Percentiles rank a stretch among this genome's conserved stretches.
These are phyloP conservation scores for Podotricha telesiphe DNA, from an alignment of 2,888 invertebrate genomes.

Conservation along the genomic window DNA sequence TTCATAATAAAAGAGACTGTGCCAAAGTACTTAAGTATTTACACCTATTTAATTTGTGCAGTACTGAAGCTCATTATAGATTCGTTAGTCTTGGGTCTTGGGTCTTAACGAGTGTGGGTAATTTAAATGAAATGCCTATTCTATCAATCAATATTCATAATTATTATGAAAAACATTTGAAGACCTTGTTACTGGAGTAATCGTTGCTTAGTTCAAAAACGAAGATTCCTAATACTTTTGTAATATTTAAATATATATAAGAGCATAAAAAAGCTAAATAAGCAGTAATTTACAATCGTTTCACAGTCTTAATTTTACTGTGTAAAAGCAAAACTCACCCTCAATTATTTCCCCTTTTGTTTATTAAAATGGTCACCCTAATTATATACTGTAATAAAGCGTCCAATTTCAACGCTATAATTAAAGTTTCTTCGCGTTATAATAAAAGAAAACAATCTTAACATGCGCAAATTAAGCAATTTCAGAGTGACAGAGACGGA, in stretches of 20 bases:
- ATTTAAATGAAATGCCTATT: neutral
- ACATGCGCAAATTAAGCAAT: no score
- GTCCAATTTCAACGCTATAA: neutral
- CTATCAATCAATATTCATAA: neutral
- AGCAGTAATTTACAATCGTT: neutral
- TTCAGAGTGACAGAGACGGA: no score
- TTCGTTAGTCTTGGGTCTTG: neutral
- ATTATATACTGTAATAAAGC: neutral
- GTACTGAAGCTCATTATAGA: no score
- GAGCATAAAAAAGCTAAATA: neutral
- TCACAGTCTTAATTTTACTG: neutral
- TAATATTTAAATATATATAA: no score
- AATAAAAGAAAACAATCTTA: neutral
- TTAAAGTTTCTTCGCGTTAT: neutral
- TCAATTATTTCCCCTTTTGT: slow-evolving; percentile 1
- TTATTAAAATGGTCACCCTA: neutral
- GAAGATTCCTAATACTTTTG: no score
- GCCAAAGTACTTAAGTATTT: neutral
- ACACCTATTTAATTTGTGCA: no score
- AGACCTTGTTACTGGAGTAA: no score
- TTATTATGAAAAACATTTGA: no score
- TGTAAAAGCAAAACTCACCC: neutral
- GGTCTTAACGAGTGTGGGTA: neutral
- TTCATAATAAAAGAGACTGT: neutral
- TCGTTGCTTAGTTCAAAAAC: no score